Conservation (phyloP, 64 coral and sea anemone species). For the Porites australiensis region DNA sequence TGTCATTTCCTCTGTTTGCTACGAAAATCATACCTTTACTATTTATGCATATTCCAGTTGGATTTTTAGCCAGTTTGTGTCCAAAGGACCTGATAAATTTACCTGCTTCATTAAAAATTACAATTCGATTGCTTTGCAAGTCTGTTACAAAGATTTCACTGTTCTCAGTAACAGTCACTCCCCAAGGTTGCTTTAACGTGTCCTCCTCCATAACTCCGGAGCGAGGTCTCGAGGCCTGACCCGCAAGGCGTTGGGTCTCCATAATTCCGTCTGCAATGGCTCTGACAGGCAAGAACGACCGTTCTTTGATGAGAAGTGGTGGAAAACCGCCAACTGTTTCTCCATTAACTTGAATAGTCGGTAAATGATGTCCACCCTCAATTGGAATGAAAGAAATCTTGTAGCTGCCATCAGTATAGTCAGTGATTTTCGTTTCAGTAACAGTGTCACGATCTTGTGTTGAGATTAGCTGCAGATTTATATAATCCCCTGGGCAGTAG, state of each 20-base stretch:
- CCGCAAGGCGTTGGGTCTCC: no score
- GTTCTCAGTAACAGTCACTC: not conserved
- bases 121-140: not conserved
- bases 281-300: not conserved
- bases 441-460: not conserved
- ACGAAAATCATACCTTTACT: slow-evolving; percentile 11
- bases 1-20: slow-evolving; percentile 2
- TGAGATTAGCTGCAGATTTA: not conserved
- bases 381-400: slow-evolving; percentile 8
- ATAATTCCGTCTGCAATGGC: not conserved
- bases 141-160: slow-evolving; percentile 1
- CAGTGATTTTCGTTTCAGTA: not conserved
- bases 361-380: not conserved
- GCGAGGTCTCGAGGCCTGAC: no score
- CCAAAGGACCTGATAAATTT: not conserved
- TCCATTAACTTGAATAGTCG: not conserved
- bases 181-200: not conserved
- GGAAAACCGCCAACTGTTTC: not conserved
- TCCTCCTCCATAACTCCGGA: not conserved
- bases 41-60: not conserved
- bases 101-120: slow-evolving; percentile 10
- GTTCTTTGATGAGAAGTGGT: not conserved
- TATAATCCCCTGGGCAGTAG: not conserved
- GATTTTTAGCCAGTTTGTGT: not conserved
- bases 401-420: slow-evolving; percentile 10